Base-by-base conservation (phyloP, 1,140 invertebrate genomes). In the Drosophila subobscura region DNA sequence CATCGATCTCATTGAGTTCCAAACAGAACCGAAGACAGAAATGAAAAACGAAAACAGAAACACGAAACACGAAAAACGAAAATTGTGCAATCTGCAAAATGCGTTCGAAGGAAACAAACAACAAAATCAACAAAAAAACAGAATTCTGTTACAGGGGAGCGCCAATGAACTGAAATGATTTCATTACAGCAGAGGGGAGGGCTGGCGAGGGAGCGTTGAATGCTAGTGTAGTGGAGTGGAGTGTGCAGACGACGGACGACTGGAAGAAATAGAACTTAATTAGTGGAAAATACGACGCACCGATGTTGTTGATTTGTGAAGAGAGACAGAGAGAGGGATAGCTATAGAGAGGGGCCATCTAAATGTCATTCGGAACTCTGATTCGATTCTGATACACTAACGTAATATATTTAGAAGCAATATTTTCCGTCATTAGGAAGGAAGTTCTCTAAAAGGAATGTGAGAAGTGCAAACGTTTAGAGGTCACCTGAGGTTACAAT, bases 11-110 rank as follows among this genome's bases (percentile, higher is more conserved):
- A 63, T 42, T 41, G 49, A 29, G 40, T 72, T 71, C 45, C 45
- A 64, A 57, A 74, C 59, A 73, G 70, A 65, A 74, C 52, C 42
- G 41, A 67, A 75, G 55, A 50, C 40, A 66, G 54, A 56, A 71
- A 50, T 16, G 64, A 33, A 49, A 63, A 54, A 58, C 10, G 4
- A 72, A 56, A 22, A 41, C 76, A 27, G 14, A 27, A 52, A 46
- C 56, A 44, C 60, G 14, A 27, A 52, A 46, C 56, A 44, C 60
- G 33, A 76, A 72, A 77, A 60, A 49, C 44, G 40, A 68, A 84
- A 80, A 73, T 85, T 85, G 80, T 85, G 80, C 80, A 85, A 85
- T 84, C 80, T 70, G 80, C 80, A 73, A 85, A 76, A 85, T 73
- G 79, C 76, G 72, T 75, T 70, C 63, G 68, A 52, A 60, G 67